Base-by-base conservation (phyloP, 2,797 vertebrate species). In the Varecia variegata region DNA sequence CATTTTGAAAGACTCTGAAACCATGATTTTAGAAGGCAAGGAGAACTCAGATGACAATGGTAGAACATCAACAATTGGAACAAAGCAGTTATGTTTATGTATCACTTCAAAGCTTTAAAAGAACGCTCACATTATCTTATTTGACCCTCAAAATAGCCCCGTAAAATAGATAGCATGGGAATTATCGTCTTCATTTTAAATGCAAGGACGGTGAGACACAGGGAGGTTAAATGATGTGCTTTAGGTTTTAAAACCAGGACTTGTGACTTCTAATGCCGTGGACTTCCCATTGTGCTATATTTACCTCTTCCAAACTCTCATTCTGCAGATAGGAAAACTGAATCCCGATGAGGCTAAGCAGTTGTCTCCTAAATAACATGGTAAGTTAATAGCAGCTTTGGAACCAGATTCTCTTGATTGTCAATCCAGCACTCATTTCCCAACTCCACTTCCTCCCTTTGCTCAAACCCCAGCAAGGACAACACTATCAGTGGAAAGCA, bases 371-470 rank as follows among this genome's bases (percentile, higher is more conserved):
- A 13, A 9, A 32, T 56, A 30, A 20, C 21, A 2, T 2, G 43
- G 1, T 3, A 23, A 9, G 60, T 50, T 14, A 32, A 5, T 2
- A 6, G 4, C 8, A 1, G 3, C 7, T 1, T 32, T 4, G 3
- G 45, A 21, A 27, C n/a, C 25, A 47, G 21, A 43, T 13, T 32
- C 18, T 92, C 14, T n/a, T 6, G 38, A 47, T 12, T 56, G 32
- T 10, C 43, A 76, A 0, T 18, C 77, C 1, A 7, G 47, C 10
- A 0, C 3, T 17, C 2, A 7, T 21, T 4, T 35, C 15, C 3
- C 3, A 58, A 4, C 11, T 1, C 8, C 17, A 7, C 27, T 1
- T 73, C 27, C 18, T 54, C 27, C 1, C 12, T 25, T 58, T 0
- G 10, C 30, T 45, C 40, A 25, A 50, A 62, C 5, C 21, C 40